Conservation (phyloP, 2,888 invertebrate species). For the Abscondita cerata region DNA sequence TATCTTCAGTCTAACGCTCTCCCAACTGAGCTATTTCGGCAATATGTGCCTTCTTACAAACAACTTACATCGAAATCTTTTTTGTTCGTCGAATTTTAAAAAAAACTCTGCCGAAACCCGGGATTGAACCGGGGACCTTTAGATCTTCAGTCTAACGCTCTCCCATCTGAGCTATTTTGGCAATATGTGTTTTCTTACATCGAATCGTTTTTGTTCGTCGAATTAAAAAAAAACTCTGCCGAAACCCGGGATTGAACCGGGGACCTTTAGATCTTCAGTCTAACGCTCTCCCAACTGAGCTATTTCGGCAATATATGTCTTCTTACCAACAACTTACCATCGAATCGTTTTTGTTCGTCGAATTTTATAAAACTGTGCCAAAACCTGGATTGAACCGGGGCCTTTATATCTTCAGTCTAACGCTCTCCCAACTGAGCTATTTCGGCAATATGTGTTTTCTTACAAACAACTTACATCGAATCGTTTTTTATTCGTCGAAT, state of each 20-base stretch:
- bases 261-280: slow-evolving; percentile 80
- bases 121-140: slow-evolving; percentile 78
- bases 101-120: slow-evolving; percentile 68
- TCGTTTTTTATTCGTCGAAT: background rate
- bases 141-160: slow-evolving; percentile 81
- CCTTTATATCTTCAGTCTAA: slow-evolving; percentile 80
- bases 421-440: slow-evolving; percentile 84
- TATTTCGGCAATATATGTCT: slow-evolving; percentile 68
- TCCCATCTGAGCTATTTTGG: slow-evolving; percentile 85
- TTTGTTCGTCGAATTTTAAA: too few relatives aligned
- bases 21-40: too few relatives aligned
- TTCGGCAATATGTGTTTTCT: too few relatives aligned
- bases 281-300: slow-evolving; percentile 84
- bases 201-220: too few relatives aligned
- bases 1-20: too few relatives aligned
- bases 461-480: slow-evolving; percentile 34
- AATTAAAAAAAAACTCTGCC: slow-evolving; percentile 56
- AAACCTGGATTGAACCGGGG: slow-evolving; percentile 78
- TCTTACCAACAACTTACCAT: too few relatives aligned
- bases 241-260: slow-evolving; percentile 78
- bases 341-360: too few relatives aligned
- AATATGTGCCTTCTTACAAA: too few relatives aligned
- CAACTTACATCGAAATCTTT: too few relatives aligned
- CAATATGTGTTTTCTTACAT: too few relatives aligned
- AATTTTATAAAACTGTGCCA: slow-evolving; percentile 59